A percentile compares a stretch with the other conserved stretches of the same genome.
Evolutionary conservation across 2,888 invertebrate species (phyloP).

Genomic region (Meandrusa payeni): DNA sequence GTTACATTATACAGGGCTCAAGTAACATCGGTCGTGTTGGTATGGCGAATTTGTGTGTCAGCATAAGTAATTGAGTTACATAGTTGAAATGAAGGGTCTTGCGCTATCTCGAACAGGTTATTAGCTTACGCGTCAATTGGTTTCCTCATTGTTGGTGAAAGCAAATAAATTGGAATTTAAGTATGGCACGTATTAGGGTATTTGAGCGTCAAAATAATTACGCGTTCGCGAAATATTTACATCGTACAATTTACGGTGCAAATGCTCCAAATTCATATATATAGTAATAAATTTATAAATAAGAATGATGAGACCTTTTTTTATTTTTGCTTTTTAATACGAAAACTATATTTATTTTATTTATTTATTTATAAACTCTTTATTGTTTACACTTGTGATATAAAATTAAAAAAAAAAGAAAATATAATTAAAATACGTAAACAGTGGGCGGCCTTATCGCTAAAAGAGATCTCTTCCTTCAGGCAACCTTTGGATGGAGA

Average conservation of each 20-base stretch:
- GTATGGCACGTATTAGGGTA: slow-evolving; percentile 26
- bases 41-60: slow-evolving; percentile 55
- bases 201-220: slow-evolving; percentile 11
- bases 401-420: no score
- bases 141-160: slow-evolving; percentile 44
- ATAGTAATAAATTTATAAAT: no score
- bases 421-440: no score
- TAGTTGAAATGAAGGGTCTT: slow-evolving; percentile 67
- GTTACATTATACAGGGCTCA: slow-evolving; percentile 15
- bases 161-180: slow-evolving; percentile 33
- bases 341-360: no score
- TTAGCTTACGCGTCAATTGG: slow-evolving; percentile 64
- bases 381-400: no score
- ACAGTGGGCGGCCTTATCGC: no score
- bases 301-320: no score
- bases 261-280: no score
- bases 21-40: slow-evolving; percentile 37
- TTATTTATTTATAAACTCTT: no score
- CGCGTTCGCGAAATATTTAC: slow-evolving; percentile 1
- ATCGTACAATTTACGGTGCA: slow-evolving; percentile 3
- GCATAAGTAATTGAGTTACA: slow-evolving; percentile 73
- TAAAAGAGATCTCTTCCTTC: no score
- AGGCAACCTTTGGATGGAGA: no score
- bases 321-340: no score
- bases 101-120: slow-evolving; percentile 66